Conservation (phyloP, 1,140 invertebrate species). For the Ips typographus region DNA sequence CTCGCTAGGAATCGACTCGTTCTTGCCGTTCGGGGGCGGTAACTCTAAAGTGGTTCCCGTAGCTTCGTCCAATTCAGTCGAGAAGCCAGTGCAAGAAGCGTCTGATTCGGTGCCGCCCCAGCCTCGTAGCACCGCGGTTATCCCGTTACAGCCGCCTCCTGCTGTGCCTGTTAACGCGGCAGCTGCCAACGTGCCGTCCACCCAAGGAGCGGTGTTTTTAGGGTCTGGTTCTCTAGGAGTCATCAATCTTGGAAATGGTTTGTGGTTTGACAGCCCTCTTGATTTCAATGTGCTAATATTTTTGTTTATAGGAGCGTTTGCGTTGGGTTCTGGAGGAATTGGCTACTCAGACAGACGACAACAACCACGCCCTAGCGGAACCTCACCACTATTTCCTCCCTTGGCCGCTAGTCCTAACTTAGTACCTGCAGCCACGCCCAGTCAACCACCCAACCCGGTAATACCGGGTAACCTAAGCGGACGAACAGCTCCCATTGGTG, state of each 20-base stretch:
- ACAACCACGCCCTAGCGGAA: slow-evolving; percentile 37
- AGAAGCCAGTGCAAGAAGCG: slow-evolving; percentile 43
- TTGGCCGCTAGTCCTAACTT: slow-evolving; percentile 39
- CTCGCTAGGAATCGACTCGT: slow-evolving; percentile 19
- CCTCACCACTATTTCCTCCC: slow-evolving; percentile 37
- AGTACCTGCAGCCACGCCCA: slow-evolving; percentile 42
- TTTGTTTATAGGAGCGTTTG: slow-evolving; percentile 40
- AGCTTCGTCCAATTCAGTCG: slow-evolving; percentile 38
- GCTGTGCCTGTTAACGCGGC: slow-evolving; percentile 44
- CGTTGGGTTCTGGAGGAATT: slow-evolving; percentile 41
- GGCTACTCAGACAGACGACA: slow-evolving; percentile 41
- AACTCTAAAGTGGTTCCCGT: slow-evolving; percentile 21
- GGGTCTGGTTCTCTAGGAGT: slow-evolving; percentile 45
- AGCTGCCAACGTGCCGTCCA: slow-evolving; percentile 41
- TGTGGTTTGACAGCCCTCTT: too few species aligned
- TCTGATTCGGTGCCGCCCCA: slow-evolving; percentile 33
- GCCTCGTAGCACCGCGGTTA: slow-evolving; percentile 32
- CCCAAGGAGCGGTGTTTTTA: slow-evolving; percentile 42
- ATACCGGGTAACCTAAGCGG: slow-evolving; percentile 11
- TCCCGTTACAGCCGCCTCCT: slow-evolving; percentile 41
- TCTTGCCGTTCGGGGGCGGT: slow-evolving; percentile 19
- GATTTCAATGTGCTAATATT: too few species aligned
- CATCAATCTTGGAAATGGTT: slow-evolving; percentile 42
- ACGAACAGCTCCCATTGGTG: slow-evolving; percentile 2
- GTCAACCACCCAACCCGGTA: slow-evolving; percentile 26